Evolutionary conservation across 2,888 invertebrate species (phyloP).

Genomic region (Sisyra nigra): DNA sequence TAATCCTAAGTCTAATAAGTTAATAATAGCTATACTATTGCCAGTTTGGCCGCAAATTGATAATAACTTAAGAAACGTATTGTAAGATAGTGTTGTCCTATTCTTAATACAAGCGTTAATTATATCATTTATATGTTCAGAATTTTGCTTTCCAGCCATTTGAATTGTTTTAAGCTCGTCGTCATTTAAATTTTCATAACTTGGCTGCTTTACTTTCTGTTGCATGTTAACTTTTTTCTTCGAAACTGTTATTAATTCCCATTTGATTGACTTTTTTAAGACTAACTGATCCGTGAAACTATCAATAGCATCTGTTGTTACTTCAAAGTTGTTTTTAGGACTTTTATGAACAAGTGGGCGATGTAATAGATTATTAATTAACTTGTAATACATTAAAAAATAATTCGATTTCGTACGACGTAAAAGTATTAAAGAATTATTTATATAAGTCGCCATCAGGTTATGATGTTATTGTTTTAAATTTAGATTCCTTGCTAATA

Average conservation of each 20-base stretch:
- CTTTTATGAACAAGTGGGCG: slow-evolving; percentile 2
- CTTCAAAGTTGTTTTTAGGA: neutral
- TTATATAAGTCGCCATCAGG: too few relatives aligned
- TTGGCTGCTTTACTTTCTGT: neutral
- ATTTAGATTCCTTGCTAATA: too few relatives aligned
- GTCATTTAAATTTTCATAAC: neutral
- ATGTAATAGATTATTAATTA: neutral
- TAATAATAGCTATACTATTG: slow-evolving; percentile 26
- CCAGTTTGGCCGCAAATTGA: slow-evolving; percentile 29
- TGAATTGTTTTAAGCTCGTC: neutral
- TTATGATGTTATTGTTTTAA: too few relatives aligned
- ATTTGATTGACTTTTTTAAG: slow-evolving; percentile 3
- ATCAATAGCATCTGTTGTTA: neutral
- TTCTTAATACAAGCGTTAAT: neutral
- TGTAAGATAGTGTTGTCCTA: neutral
- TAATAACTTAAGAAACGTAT: slow-evolving; percentile 29
- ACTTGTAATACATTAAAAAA: too few relatives aligned
- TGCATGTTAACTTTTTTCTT: neutral
- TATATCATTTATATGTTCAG: neutral
- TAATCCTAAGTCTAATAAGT: slow-evolving; percentile 25
- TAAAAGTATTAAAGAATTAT: too few relatives aligned
- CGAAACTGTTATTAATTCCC: slow-evolving; percentile 1
- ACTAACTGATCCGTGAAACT: slow-evolving; percentile 4
- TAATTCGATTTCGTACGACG: too few relatives aligned
- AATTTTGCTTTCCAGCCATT: neutral